Base-by-base conservation (phyloP, 2,888 invertebrate species). In the Xestia xanthographa region DNA sequence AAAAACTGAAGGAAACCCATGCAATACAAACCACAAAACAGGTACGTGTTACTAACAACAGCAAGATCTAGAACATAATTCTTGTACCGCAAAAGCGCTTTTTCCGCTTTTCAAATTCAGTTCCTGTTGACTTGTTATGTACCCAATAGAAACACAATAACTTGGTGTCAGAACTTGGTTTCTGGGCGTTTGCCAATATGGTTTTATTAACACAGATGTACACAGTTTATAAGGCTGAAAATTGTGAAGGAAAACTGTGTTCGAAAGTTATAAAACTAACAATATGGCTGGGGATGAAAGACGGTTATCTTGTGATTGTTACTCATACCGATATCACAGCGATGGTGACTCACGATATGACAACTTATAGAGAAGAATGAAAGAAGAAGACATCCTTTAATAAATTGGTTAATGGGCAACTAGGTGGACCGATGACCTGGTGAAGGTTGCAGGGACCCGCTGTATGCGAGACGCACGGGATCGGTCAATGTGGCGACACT, bases 191-290 rank as follows among this genome's bases (percentile, higher is more conserved):
- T 74, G 83, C 83, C 83, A 83, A 80, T 70, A 72, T 70, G 76
- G 71, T 83, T 80, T 77, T 80, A 79, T 80, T 79, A 79, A 80
- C 67, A 74, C 66, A 53, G 66, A 80, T 69, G 76, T 74, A 77
- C 22, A 50, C 58, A 41, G 67, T 65, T 50, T 71, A 43, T 65
- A 71, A 48, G 14, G 26, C 34, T 66, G 34, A 11, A 62, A 66
- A 78, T 58, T 60, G 12, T 56, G 56, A 6, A 53, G 56, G 48
- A 76, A 65, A 22, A 58, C 11, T 60, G 20, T 56, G 63, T 70
- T 53, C 5, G 34, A 70, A 71, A 66, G 56, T 70, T 56, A 0
- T 48, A 65, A 66, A 62, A 45, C 58, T 26, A 9, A 43, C 20
- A 58, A 26, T 41, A 63, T 73, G 9, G 20, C 1, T 6, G 62